A percentile compares a stretch with the other conserved stretches of the same genome.
Conservation (phyloP, 1,140 invertebrate species). For the Aphidius gifuensis region DNA sequence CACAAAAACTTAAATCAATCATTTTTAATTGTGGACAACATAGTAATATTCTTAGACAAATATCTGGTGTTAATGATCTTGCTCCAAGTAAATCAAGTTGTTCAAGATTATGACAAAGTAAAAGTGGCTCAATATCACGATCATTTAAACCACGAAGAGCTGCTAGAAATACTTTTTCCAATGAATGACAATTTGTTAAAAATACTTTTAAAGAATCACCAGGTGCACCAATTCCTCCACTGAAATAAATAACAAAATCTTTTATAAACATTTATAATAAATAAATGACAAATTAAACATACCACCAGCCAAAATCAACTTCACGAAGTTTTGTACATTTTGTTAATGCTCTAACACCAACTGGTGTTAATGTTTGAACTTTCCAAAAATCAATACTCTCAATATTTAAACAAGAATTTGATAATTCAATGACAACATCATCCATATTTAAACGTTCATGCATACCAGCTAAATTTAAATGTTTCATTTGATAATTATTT, state of each 20-base stretch:
- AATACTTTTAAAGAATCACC: constrained; percentile 55
- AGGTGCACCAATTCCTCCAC: constrained; percentile 53
- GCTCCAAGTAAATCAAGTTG: constrained; percentile 83
- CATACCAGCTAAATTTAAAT: constrained; percentile 68
- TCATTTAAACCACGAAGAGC: constrained; percentile 76
- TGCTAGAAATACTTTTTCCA: constrained; percentile 75
- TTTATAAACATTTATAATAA: constrained; percentile 9
- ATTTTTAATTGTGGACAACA: constrained; percentile 63
- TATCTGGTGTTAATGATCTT: constrained; percentile 68
- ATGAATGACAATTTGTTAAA: constrained; percentile 58
- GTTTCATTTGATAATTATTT: constrained; percentile 65
- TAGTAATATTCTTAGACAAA: constrained; percentile 62
- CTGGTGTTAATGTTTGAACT: constrained; percentile 67
- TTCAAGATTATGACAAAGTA: constrained; percentile 64
- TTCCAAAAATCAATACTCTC: constrained; percentile 85
- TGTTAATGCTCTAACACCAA: constrained; percentile 66
- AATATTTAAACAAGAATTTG: constrained; percentile 64
- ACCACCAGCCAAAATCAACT: constrained; percentile 89
- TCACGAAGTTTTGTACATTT: constrained; percentile 72
- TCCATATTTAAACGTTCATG: constrained; percentile 64
- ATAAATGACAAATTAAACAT: constrained; percentile 43
- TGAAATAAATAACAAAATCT: constrained; percentile 33
- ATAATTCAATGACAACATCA: constrained; percentile 64
- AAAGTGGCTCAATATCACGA: constrained; percentile 68
- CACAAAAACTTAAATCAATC: constrained; percentile 84